Evolutionary conservation across 2,888 invertebrate genomes (phyloP), one percentile per base, ranked within the genome.

Genomic region (Leptinotarsa tumamoca): DNA sequence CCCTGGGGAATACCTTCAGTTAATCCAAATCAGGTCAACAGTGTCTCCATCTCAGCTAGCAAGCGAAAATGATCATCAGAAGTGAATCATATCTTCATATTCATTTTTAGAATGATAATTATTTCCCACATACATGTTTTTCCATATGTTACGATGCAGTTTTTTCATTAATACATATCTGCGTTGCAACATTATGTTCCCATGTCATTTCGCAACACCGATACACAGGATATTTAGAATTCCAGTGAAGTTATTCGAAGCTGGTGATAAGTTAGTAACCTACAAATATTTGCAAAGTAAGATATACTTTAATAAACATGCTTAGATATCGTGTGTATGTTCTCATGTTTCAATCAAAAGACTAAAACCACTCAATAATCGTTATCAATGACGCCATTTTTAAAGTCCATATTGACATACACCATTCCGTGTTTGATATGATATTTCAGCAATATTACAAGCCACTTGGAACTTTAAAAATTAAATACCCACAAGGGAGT

Each of bases 231-330:
- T 78, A 76, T 68, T 74, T 71, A 72, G 73, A 78, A 80, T 78
- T 80, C 80, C 80, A 71, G 71, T 73, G 68, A 71, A 78, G 76
- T 76, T 74, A 78, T 78, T 73, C 73, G 75, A 79, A 72, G 76
- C 76, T 72, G 68, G 67, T 71, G 76, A 75, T 76, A 78, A 74
- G 73, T 78, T 76, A 74, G 68, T 73, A 78, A 75, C 73, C 77
- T 74, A 77, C 78, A 80, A 80, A 80, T 80, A 80, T 80, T 80
- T 80, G 80, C 80, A 70, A 80, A 75, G 74, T 80, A 80, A 80
- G 80, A 80, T 77, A 77, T 77, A 80, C 68, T 71, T 78, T 72
- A 74, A 79, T 78, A 79, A 79, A 79, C 78, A 79, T 69, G 75
- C 75, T 72, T 74, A 74, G 79, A 77, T 79, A 79, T 76, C 75